Conservation (phyloP, 2,888 invertebrate species). For the Palloptera scutellata region DNA sequence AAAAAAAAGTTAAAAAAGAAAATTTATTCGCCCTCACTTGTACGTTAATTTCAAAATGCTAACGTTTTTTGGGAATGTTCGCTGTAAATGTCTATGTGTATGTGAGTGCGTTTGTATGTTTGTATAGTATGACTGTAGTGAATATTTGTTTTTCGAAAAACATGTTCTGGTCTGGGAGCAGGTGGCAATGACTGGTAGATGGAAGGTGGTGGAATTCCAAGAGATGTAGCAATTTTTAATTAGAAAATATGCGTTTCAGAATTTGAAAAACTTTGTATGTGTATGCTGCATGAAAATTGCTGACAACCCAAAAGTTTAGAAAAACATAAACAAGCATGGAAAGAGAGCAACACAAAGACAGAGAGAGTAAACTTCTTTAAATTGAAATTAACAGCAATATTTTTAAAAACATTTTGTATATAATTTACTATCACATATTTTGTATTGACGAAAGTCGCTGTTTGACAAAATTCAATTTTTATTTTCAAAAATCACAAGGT, state of each 20-base stretch:
- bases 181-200: background rate
- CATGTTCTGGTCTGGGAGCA: background rate
- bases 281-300: too few relatives aligned
- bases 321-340: too few relatives aligned
- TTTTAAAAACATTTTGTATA: too few relatives aligned
- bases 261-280: background rate
- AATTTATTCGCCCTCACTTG: background rate
- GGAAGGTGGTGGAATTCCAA: background rate
- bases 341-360: too few relatives aligned
- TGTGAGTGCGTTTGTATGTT: background rate
- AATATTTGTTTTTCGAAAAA: background rate
- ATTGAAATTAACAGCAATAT: too few relatives aligned
- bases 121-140: background rate
- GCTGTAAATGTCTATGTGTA: background rate
- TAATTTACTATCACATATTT: too few relatives aligned
- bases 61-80: background rate
- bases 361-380: too few relatives aligned
- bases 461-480: too few relatives aligned
- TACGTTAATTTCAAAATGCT: slow-evolving; percentile 1
- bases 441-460: too few relatives aligned
- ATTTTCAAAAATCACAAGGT: too few relatives aligned
- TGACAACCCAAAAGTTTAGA: too few relatives aligned
- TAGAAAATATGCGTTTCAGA: slow-evolving; percentile 14
- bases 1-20: too few relatives aligned
- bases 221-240: slow-evolving; percentile 12